Base-by-base conservation (phyloP, 2,113 vertebrate species). In the Pterophyllum scalare region DNA sequence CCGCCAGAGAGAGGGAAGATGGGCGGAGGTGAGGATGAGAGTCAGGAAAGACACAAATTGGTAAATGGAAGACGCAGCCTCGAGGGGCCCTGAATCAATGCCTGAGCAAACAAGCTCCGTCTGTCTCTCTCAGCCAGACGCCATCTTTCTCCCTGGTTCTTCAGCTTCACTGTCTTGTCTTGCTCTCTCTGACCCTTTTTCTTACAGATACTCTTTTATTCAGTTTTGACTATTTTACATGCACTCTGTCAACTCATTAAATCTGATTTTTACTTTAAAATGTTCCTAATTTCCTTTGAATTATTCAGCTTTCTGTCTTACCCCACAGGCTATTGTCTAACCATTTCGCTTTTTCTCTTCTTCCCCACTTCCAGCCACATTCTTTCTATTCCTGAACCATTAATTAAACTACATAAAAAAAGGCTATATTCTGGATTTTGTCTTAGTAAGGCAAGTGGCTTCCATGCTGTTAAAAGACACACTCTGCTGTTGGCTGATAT, bases 41-140 rank as follows among this genome's bases (percentile, higher is more conserved):
- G 92, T 89, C n/a, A 89, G 91, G 92, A 91, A 93, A 93, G 91
- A 93, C 91, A 94, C 91, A 95, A 94, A 95, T 94, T 95, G 94
- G 94, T 94, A 94, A 95, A 95, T 92, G 93, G 93, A 93, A 94
- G 93, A 92, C 81, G 87, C 83, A 87, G 91, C 90, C 90, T 92
- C 93, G 20, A 88, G 94, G 88, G 95, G 90, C 87, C 86, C 83
- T 84, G 91, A 93, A 95, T 95, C 94, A 91, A 95, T 95, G 93
- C 87, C 83, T 87, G 87, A 91, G 89, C 89, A 93, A 93, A 91
- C 91, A 94, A 87, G 81, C 87, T 74, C 60, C 43, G 81, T 84
- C 88, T 90, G 81, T 85, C 83, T 89, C 81, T 80, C 79, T 87
- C 84, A 49, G 85, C 72, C 40, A 58, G 84, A 62, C 40, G 54